A percentile compares a stretch with the other conserved stretches of the same genome.
Conservation (phyloP, 2,113 vertebrate genomes). For the Myiozetetes cayanensis region DNA sequence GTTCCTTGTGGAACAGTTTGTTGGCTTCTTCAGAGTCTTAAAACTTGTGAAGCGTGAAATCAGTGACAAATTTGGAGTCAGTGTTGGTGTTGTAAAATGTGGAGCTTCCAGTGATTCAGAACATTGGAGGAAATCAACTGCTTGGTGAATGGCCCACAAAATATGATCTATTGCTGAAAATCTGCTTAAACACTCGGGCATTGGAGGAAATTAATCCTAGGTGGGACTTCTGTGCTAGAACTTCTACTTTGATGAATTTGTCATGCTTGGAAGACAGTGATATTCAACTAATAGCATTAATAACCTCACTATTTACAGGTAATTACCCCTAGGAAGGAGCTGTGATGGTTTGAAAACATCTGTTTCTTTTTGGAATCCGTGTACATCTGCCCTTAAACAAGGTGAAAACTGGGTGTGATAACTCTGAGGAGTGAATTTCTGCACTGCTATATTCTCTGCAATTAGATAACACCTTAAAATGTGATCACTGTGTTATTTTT, state of each 20-base stretch:
- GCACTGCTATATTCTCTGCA: background rate
- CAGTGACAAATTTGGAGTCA: background rate
- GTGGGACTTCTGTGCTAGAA: background rate
- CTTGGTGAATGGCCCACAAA: background rate
- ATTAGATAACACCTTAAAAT: conserved; percentile 5
- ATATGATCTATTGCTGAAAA: background rate
- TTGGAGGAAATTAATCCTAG: background rate
- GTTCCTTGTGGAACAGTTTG: background rate
- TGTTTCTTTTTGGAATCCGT: background rate
- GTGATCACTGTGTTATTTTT: background rate
- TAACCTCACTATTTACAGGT: conserved; percentile 28
- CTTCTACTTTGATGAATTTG: background rate
- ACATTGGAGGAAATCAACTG: background rate
- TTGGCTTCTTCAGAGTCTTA: background rate
- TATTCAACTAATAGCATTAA: background rate
- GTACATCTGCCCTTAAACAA: conserved; percentile 25
- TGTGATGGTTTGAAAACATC: conserved; percentile 26
- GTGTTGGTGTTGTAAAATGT: background rate
- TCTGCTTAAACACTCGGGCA: background rate
- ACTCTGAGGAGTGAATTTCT: background rate
- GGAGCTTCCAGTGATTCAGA: background rate
- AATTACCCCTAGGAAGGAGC: conserved; percentile 14
- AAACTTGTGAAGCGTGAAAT: background rate
- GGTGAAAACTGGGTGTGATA: background rate
- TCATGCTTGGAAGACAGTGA: background rate